phyloP scores from a whole-genome alignment of 2,888 invertebrate genomes.

The Eristalis pertinax region DNA sequence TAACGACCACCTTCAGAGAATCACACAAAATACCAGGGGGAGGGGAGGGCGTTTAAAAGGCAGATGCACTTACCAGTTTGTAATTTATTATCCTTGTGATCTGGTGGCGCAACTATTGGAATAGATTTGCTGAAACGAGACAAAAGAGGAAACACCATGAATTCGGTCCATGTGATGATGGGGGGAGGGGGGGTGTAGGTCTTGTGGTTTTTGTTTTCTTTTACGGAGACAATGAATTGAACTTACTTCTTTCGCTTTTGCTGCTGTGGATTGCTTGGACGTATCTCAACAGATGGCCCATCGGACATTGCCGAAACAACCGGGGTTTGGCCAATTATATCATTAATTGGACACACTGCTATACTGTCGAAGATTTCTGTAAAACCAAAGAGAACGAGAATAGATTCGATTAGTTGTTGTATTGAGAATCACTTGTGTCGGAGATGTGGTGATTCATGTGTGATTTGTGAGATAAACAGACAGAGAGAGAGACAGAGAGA shows the following conservation, averaged over 20 bases:
- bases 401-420: not conserved
- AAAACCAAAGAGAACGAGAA: not conserved
- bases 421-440: no score
- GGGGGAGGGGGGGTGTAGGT: not conserved
- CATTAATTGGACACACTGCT: conserved; percentile 45
- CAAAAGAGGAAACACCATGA: not conserved
- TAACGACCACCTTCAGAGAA: no score
- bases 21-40: no score
- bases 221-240: not conserved
- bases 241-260: conserved; percentile 81
- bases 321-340: conserved; percentile 82
- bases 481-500: not conserved
- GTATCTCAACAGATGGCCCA: conserved; percentile 83
- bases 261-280: conserved; percentile 81
- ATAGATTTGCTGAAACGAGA: conserved; percentile 74
- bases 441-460: no score
- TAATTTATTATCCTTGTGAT: conserved; percentile 68
- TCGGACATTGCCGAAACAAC: conserved; percentile 88
- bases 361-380: conserved; percentile 65
- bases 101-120: conserved; percentile 76
- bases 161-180: not conserved
- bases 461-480: no score
- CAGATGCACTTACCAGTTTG: conserved; percentile 47
- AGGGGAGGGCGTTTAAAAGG: not conserved
- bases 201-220: not conserved